Conservation (phyloP, 2,113 vertebrate species). For the Cyphomyrus discorhynchus region DNA sequence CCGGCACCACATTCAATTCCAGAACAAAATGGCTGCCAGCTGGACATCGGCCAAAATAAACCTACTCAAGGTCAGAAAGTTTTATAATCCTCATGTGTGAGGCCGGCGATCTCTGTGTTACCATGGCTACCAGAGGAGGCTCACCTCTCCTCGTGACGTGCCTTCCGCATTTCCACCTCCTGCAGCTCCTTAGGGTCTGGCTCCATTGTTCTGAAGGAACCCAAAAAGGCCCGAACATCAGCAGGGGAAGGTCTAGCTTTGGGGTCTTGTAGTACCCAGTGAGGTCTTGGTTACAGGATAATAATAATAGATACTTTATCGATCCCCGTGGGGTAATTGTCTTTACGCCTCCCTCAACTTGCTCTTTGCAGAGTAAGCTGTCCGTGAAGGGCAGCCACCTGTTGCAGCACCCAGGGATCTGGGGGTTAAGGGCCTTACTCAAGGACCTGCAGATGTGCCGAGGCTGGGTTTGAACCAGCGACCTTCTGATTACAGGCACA, state of each 20-base stretch:
- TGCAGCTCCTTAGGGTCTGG: constrained; percentile 62
- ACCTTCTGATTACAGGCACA: too few relatives aligned
- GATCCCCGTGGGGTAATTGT: too few relatives aligned
- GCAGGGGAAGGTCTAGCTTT: background rate
- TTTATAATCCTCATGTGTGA: background rate
- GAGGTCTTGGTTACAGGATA: background rate
- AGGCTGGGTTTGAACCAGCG: too few relatives aligned
- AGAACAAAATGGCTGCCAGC: background rate
- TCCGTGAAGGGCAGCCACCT: too few relatives aligned
- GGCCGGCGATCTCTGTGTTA: background rate
- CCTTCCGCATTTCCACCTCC: constrained; percentile 65
- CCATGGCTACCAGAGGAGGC: constrained; percentile 8
- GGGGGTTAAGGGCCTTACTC: too few relatives aligned
- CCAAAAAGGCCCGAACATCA: background rate
- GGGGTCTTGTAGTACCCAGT: background rate
- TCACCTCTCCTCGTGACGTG: constrained; percentile 80
- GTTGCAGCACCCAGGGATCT: too few relatives aligned
- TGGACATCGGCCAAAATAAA: background rate
- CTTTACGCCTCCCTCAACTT: too few relatives aligned
- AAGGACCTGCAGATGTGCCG: too few relatives aligned
- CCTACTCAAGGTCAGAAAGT: background rate
- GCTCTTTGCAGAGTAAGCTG: too few relatives aligned
- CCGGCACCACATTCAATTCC: background rate
- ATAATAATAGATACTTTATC: too few relatives aligned
- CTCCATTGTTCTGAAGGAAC: constrained; percentile 39